phyloP scores from a whole-genome alignment of 2,113 vertebrate species.

The Otis tarda region DNA sequence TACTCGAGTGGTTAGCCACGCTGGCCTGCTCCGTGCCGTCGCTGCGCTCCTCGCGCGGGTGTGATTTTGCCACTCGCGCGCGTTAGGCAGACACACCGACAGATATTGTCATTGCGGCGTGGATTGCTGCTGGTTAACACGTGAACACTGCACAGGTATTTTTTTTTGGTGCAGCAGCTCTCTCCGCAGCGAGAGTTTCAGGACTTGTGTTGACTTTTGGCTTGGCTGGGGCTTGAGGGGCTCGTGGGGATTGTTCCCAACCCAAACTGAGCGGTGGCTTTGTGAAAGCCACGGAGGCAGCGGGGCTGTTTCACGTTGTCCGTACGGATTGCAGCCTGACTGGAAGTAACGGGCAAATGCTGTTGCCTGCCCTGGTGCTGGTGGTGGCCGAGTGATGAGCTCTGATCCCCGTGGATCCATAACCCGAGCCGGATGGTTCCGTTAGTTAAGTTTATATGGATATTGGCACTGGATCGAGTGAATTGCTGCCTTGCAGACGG shows the following conservation, averaged over 20 bases:
- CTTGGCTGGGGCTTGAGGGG: neutral
- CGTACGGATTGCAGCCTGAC: accelerated
- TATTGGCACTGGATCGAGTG: neutral
- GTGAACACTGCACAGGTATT: accelerated
- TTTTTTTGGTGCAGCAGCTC: neutral
- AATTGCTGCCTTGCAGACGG: neutral
- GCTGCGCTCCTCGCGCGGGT: neutral
- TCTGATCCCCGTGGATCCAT: neutral
- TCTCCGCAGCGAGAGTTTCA: neutral
- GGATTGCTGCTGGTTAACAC: neutral
- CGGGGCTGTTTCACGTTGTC: neutral
- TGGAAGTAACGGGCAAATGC: neutral
- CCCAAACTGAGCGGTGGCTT: neutral
- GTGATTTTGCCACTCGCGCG: neutral
- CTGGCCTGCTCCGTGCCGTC: neutral
- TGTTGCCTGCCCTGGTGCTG: neutral
- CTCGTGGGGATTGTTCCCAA: accelerated
- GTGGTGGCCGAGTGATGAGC: neutral
- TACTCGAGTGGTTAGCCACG: neutral
- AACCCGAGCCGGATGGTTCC: neutral
- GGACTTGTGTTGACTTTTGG: neutral
- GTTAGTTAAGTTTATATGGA: neutral
- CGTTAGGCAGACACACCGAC: neutral
- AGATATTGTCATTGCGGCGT: accelerated
- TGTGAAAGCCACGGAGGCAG: neutral